Evolutionary conservation across 2,797 vertebrate species (phyloP), one percentile per base, ranked within the genome.

Genomic region (Phataginus tetradactyla): DNA sequence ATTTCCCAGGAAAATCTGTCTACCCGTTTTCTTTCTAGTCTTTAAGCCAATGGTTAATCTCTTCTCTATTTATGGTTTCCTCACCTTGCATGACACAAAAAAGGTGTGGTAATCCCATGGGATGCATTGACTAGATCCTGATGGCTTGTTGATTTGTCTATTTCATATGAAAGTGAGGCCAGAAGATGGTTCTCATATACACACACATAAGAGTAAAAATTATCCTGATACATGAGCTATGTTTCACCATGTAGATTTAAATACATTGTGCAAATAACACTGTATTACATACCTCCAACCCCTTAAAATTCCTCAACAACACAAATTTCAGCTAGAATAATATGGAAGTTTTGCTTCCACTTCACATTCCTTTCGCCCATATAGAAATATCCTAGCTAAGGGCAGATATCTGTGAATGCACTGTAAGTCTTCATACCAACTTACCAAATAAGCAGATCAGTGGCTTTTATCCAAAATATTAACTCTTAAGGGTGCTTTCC

Each of bases 271-370:
- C 20, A 80, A 90, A 87, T 84, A 95, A 77, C 23, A 17, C 9
- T 25, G 20, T 25, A 39, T n/a, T 80, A n/a, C 18, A 21, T 57
- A 57, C 49, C 23, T 94, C 39, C 59, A 96, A 53, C 61, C 27
- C 91, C 55, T 86, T 72, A 66, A 91, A 92, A 85, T 96, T 88
- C 29, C 37, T 89, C 84, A 91, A 49, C 55, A 74, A 69, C 53
- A n/a, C 12, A 93, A 92, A 75, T 84, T 72, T 42, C 37, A 79
- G 80, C 10, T 15, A 94, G 69, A 91, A 91, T 61, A 91, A 72
- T 39, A 61, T n/a, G 2, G 25, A 91, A 90, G 51, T 92, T 49
- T 94, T 86, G 25, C 32, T 64, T 77, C 49, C 3, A 45, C 34
- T 77, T 74, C 51, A 90, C 34, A 88, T 53, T 91, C 12, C 29